These are phyloP conservation scores for Cyphomyrus discorhynchus DNA, from an alignment of 2,113 vertebrate genomes.

Conservation along the genomic window DNA sequence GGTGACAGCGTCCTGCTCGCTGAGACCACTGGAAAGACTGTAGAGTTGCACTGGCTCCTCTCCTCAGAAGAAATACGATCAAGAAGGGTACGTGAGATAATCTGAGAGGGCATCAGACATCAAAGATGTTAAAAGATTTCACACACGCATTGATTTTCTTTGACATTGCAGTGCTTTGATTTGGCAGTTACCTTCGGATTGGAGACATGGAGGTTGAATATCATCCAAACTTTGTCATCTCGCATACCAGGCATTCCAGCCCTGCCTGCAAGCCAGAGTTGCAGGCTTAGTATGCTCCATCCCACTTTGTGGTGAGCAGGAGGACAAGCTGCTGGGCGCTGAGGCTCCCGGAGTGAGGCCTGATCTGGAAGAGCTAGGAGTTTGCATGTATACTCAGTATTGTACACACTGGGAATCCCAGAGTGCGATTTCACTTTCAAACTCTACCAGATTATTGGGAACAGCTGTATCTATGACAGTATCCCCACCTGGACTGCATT, in stretches of 20 bases:
- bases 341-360: neutral
- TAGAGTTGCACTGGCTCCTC: neutral
- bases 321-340: neutral
- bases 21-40: neutral
- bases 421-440: neutral
- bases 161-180: conserved; percentile 22
- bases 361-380: neutral
- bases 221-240: neutral
- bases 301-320: neutral
- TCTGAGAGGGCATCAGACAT: neutral
- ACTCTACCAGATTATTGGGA: neutral
- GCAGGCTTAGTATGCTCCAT: neutral
- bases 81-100: neutral
- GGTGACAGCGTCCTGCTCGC: neutral
- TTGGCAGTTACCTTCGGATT: neutral
- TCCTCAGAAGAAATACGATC: neutral
- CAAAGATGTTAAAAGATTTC: conserved; percentile 20
- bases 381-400: neutral
- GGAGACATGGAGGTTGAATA: neutral
- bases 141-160: conserved; percentile 34
- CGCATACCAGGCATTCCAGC: neutral
- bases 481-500: neutral
- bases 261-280: neutral
- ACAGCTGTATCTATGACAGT: neutral
- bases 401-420: neutral